These are phyloP conservation scores for Philopotamus ludificatus DNA, from an alignment of 1,140 invertebrate species.

Conservation along the genomic window DNA sequence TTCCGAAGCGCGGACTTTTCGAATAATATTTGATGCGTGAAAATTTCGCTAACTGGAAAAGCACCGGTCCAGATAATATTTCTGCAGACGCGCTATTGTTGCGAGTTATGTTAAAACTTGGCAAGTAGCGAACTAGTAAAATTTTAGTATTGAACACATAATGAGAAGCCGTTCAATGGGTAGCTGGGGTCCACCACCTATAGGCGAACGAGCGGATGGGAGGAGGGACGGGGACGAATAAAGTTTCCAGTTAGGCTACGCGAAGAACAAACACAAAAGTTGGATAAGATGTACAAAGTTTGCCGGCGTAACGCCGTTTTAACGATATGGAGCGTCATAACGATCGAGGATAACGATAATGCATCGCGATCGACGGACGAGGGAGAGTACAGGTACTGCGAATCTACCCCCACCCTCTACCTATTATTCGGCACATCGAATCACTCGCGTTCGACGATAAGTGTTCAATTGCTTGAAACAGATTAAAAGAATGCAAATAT, in stretches of 20 bases:
- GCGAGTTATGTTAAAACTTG: neutral
- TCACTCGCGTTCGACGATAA: neutral
- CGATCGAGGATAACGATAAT: conserved; percentile 41
- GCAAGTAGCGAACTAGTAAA: conserved; percentile 8
- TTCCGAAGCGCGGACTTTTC: too few relatives aligned
- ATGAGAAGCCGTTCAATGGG: conserved; percentile 32
- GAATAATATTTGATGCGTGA: too few relatives aligned
- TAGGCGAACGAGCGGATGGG: conserved; percentile 24
- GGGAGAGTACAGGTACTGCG: conserved; percentile 22
- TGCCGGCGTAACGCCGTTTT: conserved; percentile 37
- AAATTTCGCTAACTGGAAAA: too few relatives aligned
- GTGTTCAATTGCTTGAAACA: too few relatives aligned
- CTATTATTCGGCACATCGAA: neutral
- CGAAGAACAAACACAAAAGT: conserved; percentile 39
- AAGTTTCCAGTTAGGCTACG: conserved; percentile 33
- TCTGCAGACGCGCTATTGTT: too few relatives aligned
- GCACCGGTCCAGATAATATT: too few relatives aligned
- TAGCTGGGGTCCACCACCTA: conserved; percentile 8
- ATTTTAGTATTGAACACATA: conserved; percentile 28
- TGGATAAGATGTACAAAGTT: conserved; percentile 41
- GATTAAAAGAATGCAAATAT: too few relatives aligned
- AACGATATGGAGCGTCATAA: conserved; percentile 42
- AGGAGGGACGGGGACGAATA: conserved; percentile 9
- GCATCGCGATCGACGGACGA: conserved; percentile 34
- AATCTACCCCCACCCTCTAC: neutral